Base-by-base conservation (phyloP, 2,888 invertebrate genomes). In the Imbricaverruca yamaguchii region DNA sequence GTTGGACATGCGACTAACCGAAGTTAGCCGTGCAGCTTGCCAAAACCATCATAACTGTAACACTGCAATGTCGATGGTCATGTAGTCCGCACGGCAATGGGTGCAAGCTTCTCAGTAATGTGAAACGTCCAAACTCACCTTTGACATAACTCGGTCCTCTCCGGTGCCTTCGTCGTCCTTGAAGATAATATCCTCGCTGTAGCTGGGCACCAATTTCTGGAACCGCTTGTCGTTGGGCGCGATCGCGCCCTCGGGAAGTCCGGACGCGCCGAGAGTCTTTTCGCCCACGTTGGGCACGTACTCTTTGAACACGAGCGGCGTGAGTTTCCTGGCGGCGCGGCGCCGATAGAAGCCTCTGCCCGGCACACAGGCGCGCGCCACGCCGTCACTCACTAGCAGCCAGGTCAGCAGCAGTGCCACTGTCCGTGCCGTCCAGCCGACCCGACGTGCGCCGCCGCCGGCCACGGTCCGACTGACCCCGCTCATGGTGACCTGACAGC, bases 141-240 rank as follows among this genome's bases (percentile, higher is more conserved):
- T 94, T 84, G 97, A 95, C 98, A 98, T 98, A 84, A 97, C 91
- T 84, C 97, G 91, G 89, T 98, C 97, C 83, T 96, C 97, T 69
- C 97, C 97, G 81, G 96, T 97, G 83, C 97, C 96, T 88, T 98
- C 97, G 87, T 98, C 97, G 89, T 98, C 97, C 90, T 94, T 94
- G 90, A 98, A 98, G 86, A 94, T 92, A 88, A 98, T 97, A 90
- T 97, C 96, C 87, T 92, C 91, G 89, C 97, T 97, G 89, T 97
- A 96, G 90, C 97, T 97, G 85, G 94, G 94, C 88, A 96, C 96
- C 87, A 98, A 91, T 89, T 96, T 93, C 89, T 93, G 92, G 89
- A 97, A 98, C 87, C 94, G 91, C 83, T 92, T 90, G 88, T 96
- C 94, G 87, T 93, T 91, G 85, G 94, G 91, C 84, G 91, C 90